Conservation (phyloP, 2,113 vertebrate genomes). For the Grallaria varia region DNA sequence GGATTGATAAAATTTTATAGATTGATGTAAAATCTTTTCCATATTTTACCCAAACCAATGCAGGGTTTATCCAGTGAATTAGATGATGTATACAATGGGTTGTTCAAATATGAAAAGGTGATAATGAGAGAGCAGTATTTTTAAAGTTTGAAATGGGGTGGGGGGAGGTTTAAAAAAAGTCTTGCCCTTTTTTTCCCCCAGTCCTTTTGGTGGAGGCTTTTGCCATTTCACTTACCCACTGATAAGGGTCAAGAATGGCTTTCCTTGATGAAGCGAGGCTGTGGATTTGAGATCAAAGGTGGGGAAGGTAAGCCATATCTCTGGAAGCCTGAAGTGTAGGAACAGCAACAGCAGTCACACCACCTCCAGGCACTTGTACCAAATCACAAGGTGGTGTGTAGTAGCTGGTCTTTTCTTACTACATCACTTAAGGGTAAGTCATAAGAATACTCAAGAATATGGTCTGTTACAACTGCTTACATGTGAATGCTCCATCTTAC, state of each 20-base stretch:
- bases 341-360: background rate
- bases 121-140: background rate
- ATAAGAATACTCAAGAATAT: background rate
- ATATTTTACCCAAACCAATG: background rate
- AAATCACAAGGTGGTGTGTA: background rate
- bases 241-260: background rate
- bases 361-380: background rate
- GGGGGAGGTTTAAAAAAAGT: background rate
- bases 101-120: background rate
- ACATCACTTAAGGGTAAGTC: background rate
- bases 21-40: background rate
- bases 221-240: background rate
- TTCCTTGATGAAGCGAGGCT: background rate
- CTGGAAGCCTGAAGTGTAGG: background rate
- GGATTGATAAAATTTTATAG: background rate
- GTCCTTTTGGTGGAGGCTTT: background rate
- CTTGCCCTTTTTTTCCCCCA: background rate
- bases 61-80: background rate
- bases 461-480: background rate
- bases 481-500: background rate
- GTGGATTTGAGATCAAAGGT: background rate
- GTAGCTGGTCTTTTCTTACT: background rate
- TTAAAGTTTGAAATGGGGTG: background rate
- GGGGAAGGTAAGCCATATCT: background rate
- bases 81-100: background rate